Conservation (phyloP, 2,888 invertebrate genomes). For the Phortica magna region DNA sequence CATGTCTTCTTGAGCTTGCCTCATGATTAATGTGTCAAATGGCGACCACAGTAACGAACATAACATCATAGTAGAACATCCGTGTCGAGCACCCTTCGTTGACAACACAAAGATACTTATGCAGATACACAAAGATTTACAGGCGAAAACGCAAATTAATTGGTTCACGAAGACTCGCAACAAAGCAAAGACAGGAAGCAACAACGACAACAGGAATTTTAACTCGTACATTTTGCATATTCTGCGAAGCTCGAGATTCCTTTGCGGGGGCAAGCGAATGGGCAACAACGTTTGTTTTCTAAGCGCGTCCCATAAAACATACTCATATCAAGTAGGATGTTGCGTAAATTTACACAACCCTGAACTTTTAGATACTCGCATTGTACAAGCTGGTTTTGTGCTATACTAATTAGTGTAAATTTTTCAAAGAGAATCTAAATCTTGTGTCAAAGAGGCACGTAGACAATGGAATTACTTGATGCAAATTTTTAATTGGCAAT, state of each 20-base stretch:
- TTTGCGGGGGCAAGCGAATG: neutral
- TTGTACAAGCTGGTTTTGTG: too few relatives aligned
- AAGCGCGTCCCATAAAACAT: neutral
- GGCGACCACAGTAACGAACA: too few relatives aligned
- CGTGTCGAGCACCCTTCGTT: neutral
- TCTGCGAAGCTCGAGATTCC: conserved; percentile 44
- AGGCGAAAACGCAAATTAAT: conserved; percentile 62
- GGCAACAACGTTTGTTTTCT: neutral
- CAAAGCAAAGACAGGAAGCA: conserved; percentile 24
- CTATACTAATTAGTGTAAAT: neutral
- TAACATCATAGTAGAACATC: neutral
- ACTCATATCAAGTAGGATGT: neutral
- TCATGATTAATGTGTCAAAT: too few relatives aligned
- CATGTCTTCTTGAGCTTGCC: too few relatives aligned
- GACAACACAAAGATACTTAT: neutral
- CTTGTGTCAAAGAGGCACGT: too few relatives aligned
- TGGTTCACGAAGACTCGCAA: conserved; percentile 51
- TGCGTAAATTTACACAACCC: neutral
- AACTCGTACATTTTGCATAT: conserved; percentile 52
- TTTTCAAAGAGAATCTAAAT: neutral
- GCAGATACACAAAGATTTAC: conserved; percentile 30
- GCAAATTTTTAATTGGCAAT: too few relatives aligned
- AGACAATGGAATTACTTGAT: too few relatives aligned
- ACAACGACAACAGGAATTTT: conserved; percentile 34
- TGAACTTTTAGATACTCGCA: neutral